These are phyloP conservation scores for Spheniscus humboldti DNA, from an alignment of 2,797 vertebrate genomes.

Conservation along the genomic window DNA sequence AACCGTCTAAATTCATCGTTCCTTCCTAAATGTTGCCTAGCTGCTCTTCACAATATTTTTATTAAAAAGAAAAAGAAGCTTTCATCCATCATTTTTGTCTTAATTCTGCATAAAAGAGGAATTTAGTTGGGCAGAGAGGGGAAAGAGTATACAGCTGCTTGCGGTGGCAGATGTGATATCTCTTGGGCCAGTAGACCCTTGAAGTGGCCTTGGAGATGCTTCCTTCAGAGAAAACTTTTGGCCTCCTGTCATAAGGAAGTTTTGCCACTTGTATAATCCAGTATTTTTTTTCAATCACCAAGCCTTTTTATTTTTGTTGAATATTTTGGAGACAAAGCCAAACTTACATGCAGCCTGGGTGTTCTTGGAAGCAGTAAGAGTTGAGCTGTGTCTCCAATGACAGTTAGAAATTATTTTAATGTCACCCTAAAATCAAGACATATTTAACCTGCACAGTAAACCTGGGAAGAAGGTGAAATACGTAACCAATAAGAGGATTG, in stretches of 20 bases:
- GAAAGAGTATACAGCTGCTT: rapidly evolving
- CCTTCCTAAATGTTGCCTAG: background rate
- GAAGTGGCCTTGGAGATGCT: background rate
- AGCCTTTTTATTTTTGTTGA: background rate
- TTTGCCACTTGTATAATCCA: background rate
- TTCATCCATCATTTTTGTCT: background rate
- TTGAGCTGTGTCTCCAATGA: background rate
- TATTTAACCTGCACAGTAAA: background rate
- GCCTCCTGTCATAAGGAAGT: background rate
- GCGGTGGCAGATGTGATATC: background rate
- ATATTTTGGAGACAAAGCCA: background rate
- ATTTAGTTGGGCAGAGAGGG: background rate
- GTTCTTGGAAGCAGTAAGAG: background rate
- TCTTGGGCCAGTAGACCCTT: background rate
- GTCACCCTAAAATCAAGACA: background rate
- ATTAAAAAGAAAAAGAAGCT: background rate
- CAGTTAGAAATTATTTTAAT: background rate
- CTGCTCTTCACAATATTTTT: background rate
- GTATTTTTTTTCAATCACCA: background rate
- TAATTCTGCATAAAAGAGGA: background rate
- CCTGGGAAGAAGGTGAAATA: background rate
- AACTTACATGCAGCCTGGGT: background rate
- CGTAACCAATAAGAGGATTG: rapidly evolving
- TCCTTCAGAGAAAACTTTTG: background rate
- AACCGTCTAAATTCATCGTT: background rate